Base-by-base conservation (phyloP, 1,140 invertebrate genomes). In the Scaptomyza pallida region DNA sequence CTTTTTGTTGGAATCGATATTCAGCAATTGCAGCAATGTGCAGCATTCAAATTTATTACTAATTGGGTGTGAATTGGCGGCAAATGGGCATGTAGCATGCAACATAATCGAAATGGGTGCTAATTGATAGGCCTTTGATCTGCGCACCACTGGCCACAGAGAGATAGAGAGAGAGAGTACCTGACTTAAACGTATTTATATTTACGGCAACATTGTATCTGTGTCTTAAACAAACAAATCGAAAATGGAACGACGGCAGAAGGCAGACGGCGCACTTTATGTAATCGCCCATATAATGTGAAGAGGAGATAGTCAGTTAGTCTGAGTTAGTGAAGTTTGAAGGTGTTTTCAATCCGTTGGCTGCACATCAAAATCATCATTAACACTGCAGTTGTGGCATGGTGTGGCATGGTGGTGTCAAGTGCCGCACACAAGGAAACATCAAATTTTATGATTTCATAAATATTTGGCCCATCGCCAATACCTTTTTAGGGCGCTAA, bases 361-460 rank as follows among this genome's bases (percentile, higher is more conserved):
- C 78, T 79, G 86, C 88, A 89, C 86, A 89, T 89, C 86, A 89
- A 89, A 89, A 89, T 89, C 78, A 89, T 89, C 86, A 89, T 89
- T 86, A 89, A 54, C 86, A 89, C 80, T 55, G 60, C 50, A 62
- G 51, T 35, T 35, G 33, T 35, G 33, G 33, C 33, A 35, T 35
- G 33, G 33, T 35, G 12, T 35, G 33, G 30, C 10, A 12, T 12
- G 9, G 9, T 12, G n/a, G 60, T 88, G 82, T 88, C 82, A 88
- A 88, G 75, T 88, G 71, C 78, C 60, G 62, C 67, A 59, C 19
- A 21, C 2, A 41, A 77, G 86, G 86, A 89, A 89, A 89, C 88
- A 89, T 90, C 76, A 90, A 90, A 90, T 90, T 89, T 90, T 90
- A 90, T 90, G 88, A 90, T 90, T 90, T 90, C 88, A 90, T 90